These are phyloP conservation scores for Dermatemys mawii DNA, from an alignment of 2,113 vertebrate genomes.

Conservation along the genomic window DNA sequence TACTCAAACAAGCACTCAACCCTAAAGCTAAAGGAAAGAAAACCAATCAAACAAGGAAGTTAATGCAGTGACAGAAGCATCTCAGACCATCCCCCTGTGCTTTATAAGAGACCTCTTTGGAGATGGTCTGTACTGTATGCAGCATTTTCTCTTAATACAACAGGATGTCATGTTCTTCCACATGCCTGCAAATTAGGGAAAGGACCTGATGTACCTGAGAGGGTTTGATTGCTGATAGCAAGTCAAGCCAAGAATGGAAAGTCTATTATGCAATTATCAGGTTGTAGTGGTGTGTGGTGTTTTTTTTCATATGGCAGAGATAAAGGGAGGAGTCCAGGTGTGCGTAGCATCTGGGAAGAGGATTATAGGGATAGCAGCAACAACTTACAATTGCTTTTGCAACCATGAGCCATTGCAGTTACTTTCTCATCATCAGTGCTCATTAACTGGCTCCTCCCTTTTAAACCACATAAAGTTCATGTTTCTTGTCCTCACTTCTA, in stretches of 20 bases:
- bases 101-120: background rate
- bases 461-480: background rate
- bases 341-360: background rate
- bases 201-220: background rate
- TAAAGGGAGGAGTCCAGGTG: background rate
- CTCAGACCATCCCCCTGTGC: background rate
- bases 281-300: background rate
- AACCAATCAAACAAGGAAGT: rapidly evolving
- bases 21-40: background rate
- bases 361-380: background rate
- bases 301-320: background rate
- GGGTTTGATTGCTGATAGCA: background rate
- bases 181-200: background rate
- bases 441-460: background rate
- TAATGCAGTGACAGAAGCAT: background rate
- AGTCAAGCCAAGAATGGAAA: background rate
- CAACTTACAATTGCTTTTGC: background rate
- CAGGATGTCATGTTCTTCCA: background rate
- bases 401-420: background rate
- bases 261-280: background rate
- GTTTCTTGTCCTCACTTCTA: background rate
- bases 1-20: background rate
- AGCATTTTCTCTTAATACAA: background rate
- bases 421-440: background rate
- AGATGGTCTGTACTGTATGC: background rate